Conservation (phyloP, 2,113 vertebrate genomes). For the Chauna torquata region DNA sequence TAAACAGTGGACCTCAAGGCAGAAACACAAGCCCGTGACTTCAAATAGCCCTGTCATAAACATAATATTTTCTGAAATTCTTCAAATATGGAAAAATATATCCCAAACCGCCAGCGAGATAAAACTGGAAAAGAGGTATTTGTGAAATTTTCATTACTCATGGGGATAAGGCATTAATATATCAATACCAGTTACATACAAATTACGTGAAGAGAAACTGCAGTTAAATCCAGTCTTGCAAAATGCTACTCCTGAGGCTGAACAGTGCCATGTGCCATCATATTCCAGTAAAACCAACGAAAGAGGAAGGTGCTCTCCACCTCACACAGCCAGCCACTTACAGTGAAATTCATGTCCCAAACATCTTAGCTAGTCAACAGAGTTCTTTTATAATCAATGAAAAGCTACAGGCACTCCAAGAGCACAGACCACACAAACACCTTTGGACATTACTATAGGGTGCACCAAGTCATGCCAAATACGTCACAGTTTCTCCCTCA, state of each 20-base stretch:
- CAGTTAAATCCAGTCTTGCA: not conserved
- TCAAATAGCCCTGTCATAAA: not conserved
- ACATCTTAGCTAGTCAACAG: not conserved
- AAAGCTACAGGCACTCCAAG: not conserved
- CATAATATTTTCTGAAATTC: not conserved
- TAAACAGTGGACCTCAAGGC: not conserved
- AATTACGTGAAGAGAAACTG: not conserved
- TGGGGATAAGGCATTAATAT: not conserved
- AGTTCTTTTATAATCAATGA: not conserved
- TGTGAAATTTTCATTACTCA: not conserved
- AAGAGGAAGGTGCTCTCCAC: not conserved
- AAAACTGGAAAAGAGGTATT: not conserved
- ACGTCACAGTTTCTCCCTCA: not conserved
- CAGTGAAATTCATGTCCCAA: not conserved
- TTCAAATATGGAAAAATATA: not conserved
- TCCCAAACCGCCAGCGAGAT: not conserved
- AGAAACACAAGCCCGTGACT: not conserved
- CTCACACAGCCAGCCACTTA: not conserved
- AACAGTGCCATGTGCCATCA: not conserved
- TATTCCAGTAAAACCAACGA: not conserved
- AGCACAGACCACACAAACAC: not conserved
- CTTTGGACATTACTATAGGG: not conserved
- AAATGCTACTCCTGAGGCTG: not conserved
- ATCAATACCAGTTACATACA: not conserved
- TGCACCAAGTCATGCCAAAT: not conserved